Evolutionary conservation across 2,888 invertebrate species (phyloP), one percentile per base, ranked within the genome.

Genomic region (Drymonia ruficornis): DNA sequence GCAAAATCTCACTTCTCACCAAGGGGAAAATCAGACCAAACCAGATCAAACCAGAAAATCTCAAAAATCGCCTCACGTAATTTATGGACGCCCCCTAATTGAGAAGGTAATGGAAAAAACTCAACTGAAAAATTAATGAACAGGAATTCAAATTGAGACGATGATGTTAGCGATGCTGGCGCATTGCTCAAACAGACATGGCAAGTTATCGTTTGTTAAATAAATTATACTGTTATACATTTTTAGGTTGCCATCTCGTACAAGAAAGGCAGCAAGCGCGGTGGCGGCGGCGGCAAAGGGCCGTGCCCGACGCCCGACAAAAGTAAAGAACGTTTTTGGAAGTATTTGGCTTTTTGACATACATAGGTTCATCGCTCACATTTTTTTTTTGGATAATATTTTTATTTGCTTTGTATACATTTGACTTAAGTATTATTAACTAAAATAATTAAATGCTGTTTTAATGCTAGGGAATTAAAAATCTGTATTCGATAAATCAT

Each of bases 401-500:
- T 28, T 52, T 31, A 19, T 31, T 44, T 44, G 13, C 18, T 23
- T 23, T 23, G 43, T 23, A 16, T 44, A 23, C 2, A 19, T 44
- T 44, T 7, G 3, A 12, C 16, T 40, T 16, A 40, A 40, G 15
- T n/a, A n/a, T 40, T 16, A 16, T 2, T 40, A 40, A 40, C 16
- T 16, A 11, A n/a, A 7, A 15, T 16, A 16, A 2, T 40, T 40
- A 6, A 44, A 23, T 43, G 12, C 6, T 40, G 42, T 44, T 44
- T 44, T 23, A 44, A n/a, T 44, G 9, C 18, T 16, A 47, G 16
- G 15, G 57, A 68, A 72, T 69, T 55, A 52, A 61, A 71, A 67
- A 64, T 57, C 51, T 46, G 52, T 38, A 54, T 72, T 75, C 74
- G 74, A 77, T 81, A 79, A 60, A 83, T 83, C 78, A 76, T 77